These are phyloP conservation scores for Chrysocyon brachyurus DNA, from an alignment of 2,797 vertebrate genomes.

Conservation along the genomic window DNA sequence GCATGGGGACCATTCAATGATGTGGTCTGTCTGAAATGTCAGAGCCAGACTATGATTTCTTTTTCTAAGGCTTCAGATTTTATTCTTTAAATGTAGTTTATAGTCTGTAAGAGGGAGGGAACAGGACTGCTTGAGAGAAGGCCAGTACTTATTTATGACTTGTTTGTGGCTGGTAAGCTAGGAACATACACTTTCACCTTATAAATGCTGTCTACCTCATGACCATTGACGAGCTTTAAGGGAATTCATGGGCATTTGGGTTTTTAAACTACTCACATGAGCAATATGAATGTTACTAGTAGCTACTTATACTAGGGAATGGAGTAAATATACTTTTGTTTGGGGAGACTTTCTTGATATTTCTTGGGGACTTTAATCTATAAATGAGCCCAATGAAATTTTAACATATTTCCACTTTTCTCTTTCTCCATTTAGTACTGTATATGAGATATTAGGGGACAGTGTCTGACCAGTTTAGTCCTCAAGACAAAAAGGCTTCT, in stretches of 20 bases:
- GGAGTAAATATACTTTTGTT: conserved; percentile 33
- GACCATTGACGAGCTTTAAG: not conserved
- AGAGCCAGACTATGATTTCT: not conserved
- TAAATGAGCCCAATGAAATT: conserved; percentile 15
- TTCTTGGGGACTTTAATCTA: conserved; percentile 38
- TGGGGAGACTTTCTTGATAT: not conserved
- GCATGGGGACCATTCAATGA: not conserved
- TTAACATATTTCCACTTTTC: not conserved
- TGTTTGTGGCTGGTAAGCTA: not conserved
- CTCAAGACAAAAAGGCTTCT: not conserved
- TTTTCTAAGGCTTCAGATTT: not conserved
- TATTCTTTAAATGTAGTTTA: conserved; percentile 54
- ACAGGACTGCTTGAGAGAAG: not conserved
- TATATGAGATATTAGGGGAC: not conserved
- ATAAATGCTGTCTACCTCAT: conserved; percentile 6
- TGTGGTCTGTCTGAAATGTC: conserved; percentile 15
- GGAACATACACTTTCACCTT: not conserved
- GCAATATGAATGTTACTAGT: conserved; percentile 18
- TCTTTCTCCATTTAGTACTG: not conserved
- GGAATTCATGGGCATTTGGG: not conserved
- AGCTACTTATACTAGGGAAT: conserved; percentile 7
- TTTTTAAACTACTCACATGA: conserved; percentile 43
- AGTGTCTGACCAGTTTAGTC: not conserved
- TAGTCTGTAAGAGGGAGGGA: not conserved
- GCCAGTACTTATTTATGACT: not conserved